Percentiles rank a stretch among this genome's conserved stretches.
Evolutionary conservation across 2,888 invertebrate species (phyloP).

Genomic region (Cylloceria caligata): DNA sequence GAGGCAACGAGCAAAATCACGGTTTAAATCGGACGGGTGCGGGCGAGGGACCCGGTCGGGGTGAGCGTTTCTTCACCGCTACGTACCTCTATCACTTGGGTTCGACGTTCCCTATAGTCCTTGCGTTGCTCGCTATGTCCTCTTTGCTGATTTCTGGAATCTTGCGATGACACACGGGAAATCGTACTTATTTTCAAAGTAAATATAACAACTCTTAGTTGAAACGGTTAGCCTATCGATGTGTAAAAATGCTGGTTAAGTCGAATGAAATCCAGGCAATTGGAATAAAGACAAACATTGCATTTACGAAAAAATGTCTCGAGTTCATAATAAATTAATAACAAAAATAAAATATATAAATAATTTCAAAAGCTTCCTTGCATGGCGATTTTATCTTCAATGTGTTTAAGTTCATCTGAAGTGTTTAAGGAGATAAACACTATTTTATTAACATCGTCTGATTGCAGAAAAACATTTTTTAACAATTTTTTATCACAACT

Average conservation of each 20-base stretch:
- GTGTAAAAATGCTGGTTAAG: background rate
- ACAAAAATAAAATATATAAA: too few species aligned
- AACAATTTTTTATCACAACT: too few species aligned
- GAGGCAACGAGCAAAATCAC: conserved; percentile 82
- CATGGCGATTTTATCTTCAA: too few species aligned
- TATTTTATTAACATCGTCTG: too few species aligned
- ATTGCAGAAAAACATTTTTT: too few species aligned
- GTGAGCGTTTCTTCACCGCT: conserved; percentile 58
- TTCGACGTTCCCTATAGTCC: conserved; percentile 61
- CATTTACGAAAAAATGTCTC: too few species aligned
- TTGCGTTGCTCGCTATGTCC: conserved; percentile 17
- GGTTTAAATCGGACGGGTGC: conserved; percentile 81
- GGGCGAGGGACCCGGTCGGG: conserved; percentile 59
- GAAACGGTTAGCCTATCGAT: background rate
- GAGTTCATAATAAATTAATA: too few species aligned
- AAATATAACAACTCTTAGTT: background rate
- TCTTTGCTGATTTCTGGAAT: conserved; percentile 32
- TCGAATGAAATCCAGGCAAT: background rate
- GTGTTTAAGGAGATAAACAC: too few species aligned
- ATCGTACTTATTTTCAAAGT: background rate
- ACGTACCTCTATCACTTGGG: conserved; percentile 47
- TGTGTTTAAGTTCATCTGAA: too few species aligned
- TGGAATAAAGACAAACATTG: too few species aligned
- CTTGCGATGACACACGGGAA: conserved; percentile 1
- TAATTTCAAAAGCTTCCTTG: too few species aligned